Conservation (phyloP, 2,797 vertebrate species). For the Lithobates sylvaticus region DNA sequence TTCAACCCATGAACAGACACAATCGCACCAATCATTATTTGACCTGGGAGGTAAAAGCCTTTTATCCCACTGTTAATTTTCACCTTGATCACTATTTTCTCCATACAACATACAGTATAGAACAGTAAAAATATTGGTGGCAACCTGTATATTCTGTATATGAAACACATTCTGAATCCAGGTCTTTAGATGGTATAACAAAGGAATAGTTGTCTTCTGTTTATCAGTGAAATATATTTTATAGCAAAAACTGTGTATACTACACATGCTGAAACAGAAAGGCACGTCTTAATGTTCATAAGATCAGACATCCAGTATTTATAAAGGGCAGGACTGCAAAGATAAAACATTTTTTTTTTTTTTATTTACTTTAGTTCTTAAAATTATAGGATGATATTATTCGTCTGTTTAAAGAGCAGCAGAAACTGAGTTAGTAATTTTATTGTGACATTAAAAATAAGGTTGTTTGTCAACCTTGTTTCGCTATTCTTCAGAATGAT, state of each 20-base stretch:
- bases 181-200: not conserved
- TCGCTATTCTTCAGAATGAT: not conserved
- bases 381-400: slow-evolving; percentile 24
- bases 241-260: not conserved
- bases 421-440: not conserved
- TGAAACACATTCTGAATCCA: not conserved
- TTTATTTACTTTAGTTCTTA: slow-evolving; percentile 17
- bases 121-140: not conserved
- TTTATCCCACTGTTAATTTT: not conserved
- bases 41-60: slow-evolving; percentile 26
- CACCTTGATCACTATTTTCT: not conserved
- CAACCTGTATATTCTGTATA: not conserved
- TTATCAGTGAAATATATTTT: not conserved
- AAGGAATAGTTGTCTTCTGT: not conserved
- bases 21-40: slow-evolving; percentile 33
- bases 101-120: not conserved
- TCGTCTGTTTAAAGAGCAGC: slow-evolving; percentile 1
- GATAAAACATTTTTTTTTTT: not conserved
- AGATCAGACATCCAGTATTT: not conserved
- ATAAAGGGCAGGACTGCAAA: not conserved
- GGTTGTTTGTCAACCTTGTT: too few relatives aligned
- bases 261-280: not conserved
- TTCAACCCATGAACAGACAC: slow-evolving; percentile 21
- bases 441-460: not conserved
- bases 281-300: not conserved